Percentiles rank a stretch among this genome's conserved stretches.
Evolutionary conservation across 2,888 invertebrate species (phyloP).

Genomic region (Diachrysia chrysitis): DNA sequence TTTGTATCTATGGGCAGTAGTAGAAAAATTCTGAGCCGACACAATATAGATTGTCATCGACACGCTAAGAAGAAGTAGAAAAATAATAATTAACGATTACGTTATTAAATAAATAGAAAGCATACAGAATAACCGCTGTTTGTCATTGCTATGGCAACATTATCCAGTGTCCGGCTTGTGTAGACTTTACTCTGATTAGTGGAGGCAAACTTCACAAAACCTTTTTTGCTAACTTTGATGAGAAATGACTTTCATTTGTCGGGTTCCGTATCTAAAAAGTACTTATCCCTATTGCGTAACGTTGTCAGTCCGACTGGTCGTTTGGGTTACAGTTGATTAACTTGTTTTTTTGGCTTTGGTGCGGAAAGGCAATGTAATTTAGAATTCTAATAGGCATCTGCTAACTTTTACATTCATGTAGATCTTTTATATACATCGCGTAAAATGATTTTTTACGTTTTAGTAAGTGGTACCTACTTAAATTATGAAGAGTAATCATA

Average conservation of each 20-base stretch:
- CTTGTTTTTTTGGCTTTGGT: slow-evolving; percentile 5
- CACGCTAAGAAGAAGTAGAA: no score
- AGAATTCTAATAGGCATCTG: neutral
- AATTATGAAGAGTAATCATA: no score
- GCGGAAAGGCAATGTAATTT: neutral
- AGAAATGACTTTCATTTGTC: neutral
- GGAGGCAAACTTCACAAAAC: slow-evolving; percentile 2
- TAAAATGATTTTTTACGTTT: no score
- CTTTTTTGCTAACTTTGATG: slow-evolving; percentile 26
- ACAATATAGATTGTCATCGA: no score
- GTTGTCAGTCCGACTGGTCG: neutral
- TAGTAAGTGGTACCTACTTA: no score
- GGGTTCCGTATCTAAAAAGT: neutral
- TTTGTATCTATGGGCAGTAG: no score
- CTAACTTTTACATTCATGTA: neutral
- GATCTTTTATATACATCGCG: neutral
- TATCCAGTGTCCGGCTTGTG: slow-evolving; percentile 18
- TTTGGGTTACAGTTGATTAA: slow-evolving; percentile 3
- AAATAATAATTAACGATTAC: no score
- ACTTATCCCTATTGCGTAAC: neutral
- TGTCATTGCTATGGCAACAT: slow-evolving; percentile 36
- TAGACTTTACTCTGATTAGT: slow-evolving; percentile 29
- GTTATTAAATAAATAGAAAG: no score
- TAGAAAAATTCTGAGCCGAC: no score
- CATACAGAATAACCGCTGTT: slow-evolving; percentile 31